Base-by-base conservation (phyloP, 2,888 invertebrate genomes). In the Meteorus colon region DNA sequence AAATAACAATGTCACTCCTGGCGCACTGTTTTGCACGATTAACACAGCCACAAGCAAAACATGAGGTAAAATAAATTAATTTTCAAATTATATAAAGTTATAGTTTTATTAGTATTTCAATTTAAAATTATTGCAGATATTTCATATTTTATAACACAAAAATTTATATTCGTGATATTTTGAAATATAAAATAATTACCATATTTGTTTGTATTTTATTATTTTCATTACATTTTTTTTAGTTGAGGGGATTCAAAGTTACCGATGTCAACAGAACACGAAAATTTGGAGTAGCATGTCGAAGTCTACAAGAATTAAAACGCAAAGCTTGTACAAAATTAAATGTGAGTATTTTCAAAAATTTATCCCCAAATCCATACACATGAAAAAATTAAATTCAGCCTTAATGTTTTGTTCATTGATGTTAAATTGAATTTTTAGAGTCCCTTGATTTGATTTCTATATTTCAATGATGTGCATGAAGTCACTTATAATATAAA, bases 271-370 rank as follows among this genome's bases (percentile, higher is more conserved):
- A 92, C 81, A 90, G 94, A 77, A 92, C 92, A 80, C 92, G 93
- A 81, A 93, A 94, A 89, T 92, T 95, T 81, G 95, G 95, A 19
- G 92, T 95, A 62, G 95, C 94, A 27, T 94, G 94, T 65, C 92
- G 92, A 84, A 92, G 91, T 84, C 90, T 94, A 27, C 90, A 92
- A 69, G 94, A 95, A 85, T 89, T 95, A 73, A 93, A 93, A 81
- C 91, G 91, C 81, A 95, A 94, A 91, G 94, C 94, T 48, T 92
- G 93, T 82, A 91, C 90, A 82, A 95, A 95, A 89, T 90, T 94
- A 79, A 91, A 92, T 81, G 93, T 93, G 90, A 91, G 87, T 86
- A 51, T 63, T 14, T 34, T 27, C 60, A 29, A 19, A 62, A 16
- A n/a, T 27, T 70, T 14, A 24, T 31, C 60, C 16, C 16, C 12